Evolutionary conservation across 2,113 vertebrate species (phyloP).

Genomic region (Tachuris rubrigastra): DNA sequence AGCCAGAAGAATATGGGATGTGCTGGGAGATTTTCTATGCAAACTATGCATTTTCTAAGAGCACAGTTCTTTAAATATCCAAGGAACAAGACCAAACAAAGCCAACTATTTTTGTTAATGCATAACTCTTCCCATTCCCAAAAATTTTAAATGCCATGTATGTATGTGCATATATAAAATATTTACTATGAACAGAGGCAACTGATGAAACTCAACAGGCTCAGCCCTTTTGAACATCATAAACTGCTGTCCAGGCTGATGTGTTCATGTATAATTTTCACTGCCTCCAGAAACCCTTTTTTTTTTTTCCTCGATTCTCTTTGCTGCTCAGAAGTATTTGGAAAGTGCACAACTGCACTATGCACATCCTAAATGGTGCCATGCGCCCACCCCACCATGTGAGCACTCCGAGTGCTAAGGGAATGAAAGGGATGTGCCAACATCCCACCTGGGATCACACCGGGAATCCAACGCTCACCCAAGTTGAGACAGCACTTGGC

Average conservation of each 20-base stretch:
- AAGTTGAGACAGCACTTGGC: neutral
- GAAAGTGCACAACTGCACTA: neutral
- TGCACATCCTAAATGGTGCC: neutral
- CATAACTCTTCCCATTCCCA: neutral
- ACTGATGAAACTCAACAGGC: conserved; percentile 8
- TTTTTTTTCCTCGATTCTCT: neutral
- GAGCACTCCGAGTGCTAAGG: neutral
- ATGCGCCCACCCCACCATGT: neutral
- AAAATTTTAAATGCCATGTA: neutral
- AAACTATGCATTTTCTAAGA: neutral
- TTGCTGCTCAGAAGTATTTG: neutral
- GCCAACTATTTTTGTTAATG: neutral
- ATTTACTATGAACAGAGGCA: neutral
- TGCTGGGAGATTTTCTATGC: neutral
- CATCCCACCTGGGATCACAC: rapidly evolving
- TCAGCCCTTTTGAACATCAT: neutral
- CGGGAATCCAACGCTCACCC: rapidly evolving
- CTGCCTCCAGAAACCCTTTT: neutral
- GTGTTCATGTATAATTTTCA: neutral
- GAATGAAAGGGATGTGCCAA: rapidly evolving
- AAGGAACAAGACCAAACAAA: neutral
- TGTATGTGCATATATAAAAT: neutral
- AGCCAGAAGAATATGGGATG: neutral
- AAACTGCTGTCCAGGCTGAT: neutral
- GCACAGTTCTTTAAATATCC: neutral